Percentiles rank a stretch among this genome's conserved stretches.
These are phyloP conservation scores for Nemoura dubitans DNA, from an alignment of 2,888 invertebrate genomes.

Conservation along the genomic window DNA sequence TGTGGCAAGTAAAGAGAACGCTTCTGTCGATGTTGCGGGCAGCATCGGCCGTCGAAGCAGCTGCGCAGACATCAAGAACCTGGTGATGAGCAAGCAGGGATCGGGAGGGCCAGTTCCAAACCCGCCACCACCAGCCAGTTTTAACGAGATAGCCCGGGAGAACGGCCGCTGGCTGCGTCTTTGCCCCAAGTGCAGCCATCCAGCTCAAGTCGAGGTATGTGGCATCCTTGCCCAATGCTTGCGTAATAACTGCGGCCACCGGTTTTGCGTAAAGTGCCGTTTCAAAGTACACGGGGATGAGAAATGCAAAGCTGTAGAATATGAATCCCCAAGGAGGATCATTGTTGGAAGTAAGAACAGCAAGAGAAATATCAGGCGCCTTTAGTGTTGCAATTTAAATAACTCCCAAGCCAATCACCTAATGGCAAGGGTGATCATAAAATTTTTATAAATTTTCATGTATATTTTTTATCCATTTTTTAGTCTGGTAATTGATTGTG, in stretches of 20 bases:
- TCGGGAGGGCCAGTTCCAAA: neutral
- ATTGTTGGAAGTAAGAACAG: slow-evolving; percentile 42
- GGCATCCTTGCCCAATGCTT: slow-evolving; percentile 19
- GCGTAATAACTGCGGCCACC: neutral
- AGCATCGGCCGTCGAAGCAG: neutral
- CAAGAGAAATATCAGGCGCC: slow-evolving; percentile 42
- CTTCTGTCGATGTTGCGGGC: neutral
- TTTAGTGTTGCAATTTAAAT: slow-evolving; percentile 5
- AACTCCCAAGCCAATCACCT: no score
- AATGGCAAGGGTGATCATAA: no score
- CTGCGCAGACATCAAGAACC: neutral
- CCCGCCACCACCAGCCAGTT: neutral
- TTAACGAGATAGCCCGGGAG: neutral
- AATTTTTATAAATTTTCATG: no score
- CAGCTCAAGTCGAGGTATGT: slow-evolving; percentile 51
- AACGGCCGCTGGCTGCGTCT: slow-evolving; percentile 53
- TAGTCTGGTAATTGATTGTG: no score
- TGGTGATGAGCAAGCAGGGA: neutral
- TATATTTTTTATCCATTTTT: no score
- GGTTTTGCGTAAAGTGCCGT: neutral
- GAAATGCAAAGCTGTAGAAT: neutral
- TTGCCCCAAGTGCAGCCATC: slow-evolving; percentile 55
- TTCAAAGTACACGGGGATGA: neutral
- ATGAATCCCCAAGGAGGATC: neutral
- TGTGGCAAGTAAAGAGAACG: neutral